Base-by-base conservation (phyloP, 2,797 vertebrate genomes). In the Myotis daubentonii region DNA sequence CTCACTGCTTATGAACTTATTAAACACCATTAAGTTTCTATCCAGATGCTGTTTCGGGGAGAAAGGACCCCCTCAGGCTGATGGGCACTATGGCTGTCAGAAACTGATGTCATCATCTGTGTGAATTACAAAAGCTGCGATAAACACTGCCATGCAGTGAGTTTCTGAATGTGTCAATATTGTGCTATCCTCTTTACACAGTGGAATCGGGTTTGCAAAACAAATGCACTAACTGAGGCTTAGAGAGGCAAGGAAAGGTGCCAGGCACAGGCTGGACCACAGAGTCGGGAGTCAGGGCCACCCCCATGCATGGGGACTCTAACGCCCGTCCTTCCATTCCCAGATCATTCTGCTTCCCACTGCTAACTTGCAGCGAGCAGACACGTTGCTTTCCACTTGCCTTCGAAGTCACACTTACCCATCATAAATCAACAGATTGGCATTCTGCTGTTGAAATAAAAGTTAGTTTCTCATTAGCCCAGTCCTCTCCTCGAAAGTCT, bases 381-480 rank as follows among this genome's bases (percentile, higher is more conserved):
- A 60, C 17, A 20, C 0, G 0, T 53, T 80, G 44, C 30, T 65
- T 89, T 90, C 57, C n/a, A 71, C 38, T 38, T 71, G 28, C 19
- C 81, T 62, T 82, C 33, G 70, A 92, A 86, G 60, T 94, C 88
- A 72, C 30, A 66, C 25, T 70, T 72, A 87, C 36, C 57, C 62
- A 6, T 85, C 44, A 8, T 66, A 84, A 79, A 17, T 93, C 72
- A 79, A 78, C 65, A 95, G 74, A 75, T 44, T 92, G 74, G 13
- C 82, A 90, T 68, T 94, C 36, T 82, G 51, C 92, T 82, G 94
- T 86, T 83, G 71, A 75, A 95, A 74, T 82, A 68, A 75, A 90
- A 72, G 92, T 44, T 62, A 53, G 65, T 74, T 76, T 93, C 81
- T 96, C 81, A 96, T 92, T 92, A 96, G 70, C n/a, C 62, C 44